Percentiles rank a stretch among this genome's conserved stretches.
Conservation (phyloP, 1,140 invertebrate genomes). For the Drosophila nebulosa region DNA sequence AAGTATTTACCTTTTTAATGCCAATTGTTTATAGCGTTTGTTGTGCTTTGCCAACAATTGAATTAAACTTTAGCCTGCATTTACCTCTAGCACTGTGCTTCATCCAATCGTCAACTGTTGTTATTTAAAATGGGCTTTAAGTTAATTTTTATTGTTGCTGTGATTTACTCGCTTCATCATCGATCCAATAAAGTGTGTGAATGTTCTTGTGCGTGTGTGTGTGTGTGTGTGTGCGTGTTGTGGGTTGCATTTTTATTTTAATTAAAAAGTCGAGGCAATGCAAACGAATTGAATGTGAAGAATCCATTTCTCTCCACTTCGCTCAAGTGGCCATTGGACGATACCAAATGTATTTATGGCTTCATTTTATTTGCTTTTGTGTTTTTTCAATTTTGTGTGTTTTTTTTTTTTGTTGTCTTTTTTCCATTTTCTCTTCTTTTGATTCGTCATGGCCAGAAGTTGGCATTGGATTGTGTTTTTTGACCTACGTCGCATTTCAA, state of each 20-base stretch:
- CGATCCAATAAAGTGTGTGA: constrained; percentile 2
- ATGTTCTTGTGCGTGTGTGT: constrained; percentile 13
- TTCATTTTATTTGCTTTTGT: constrained; percentile 71
- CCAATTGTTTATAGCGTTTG: constrained; percentile 59
- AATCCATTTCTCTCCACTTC: constrained; percentile 37
- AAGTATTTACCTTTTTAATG: constrained; percentile 51
- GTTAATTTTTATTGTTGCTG: constrained; percentile 8
- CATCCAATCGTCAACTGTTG: background rate
- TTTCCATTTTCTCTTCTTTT: background rate
- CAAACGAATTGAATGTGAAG: constrained; percentile 62
- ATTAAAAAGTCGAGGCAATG: constrained; percentile 71
- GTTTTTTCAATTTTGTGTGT: constrained; percentile 30
- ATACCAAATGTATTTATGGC: constrained; percentile 77
- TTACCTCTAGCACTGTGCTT: background rate
- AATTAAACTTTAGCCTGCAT: constrained; percentile 2
- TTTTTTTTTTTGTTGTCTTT: constrained; percentile 37
- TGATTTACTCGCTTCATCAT: constrained; percentile 9
- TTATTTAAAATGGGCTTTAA: constrained; percentile 7
- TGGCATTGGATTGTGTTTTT: constrained; percentile 14
- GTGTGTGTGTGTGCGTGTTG: constrained; percentile 44
- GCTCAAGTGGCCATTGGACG: constrained; percentile 65
- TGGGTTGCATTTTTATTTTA: constrained; percentile 75
- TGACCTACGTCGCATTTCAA: constrained; percentile 17
- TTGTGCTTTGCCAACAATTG: constrained; percentile 28
- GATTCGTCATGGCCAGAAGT: constrained; percentile 11